These are phyloP conservation scores for Orchestia grillus DNA, from an alignment of 1,140 invertebrate species.

Conservation along the genomic window DNA sequence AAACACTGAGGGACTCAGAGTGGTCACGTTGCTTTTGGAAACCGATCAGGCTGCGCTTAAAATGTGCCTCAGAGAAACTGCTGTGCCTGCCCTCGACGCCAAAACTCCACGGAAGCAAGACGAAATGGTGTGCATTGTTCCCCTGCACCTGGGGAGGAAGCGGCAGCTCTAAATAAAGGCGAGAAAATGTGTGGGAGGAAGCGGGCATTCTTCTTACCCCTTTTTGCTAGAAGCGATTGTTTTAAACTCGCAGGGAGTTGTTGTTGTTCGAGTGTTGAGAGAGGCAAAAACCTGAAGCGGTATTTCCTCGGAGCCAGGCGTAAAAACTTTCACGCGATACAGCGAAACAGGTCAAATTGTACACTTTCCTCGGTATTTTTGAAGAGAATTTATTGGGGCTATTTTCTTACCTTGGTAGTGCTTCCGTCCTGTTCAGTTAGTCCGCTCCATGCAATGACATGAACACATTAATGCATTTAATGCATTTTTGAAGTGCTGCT, in stretches of 20 bases:
- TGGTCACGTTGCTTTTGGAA: not conserved
- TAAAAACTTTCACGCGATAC: not conserved
- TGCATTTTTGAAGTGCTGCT: too few relatives aligned
- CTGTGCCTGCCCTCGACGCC: too few relatives aligned
- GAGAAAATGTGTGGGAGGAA: not conserved
- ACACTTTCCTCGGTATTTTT: not conserved
- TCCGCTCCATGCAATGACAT: too few relatives aligned
- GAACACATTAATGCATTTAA: too few relatives aligned
- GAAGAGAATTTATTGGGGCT: too few relatives aligned
- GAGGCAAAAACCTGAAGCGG: not conserved
- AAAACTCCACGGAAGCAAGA: not conserved
- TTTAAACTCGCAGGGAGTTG: not conserved
- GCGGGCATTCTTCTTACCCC: not conserved
- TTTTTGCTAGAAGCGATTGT: not conserved
- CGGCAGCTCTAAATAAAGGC: not conserved
- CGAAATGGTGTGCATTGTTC: not conserved
- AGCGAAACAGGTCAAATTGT: not conserved
- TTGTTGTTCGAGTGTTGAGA: not conserved
- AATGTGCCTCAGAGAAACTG: not conserved
- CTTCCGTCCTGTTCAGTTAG: too few relatives aligned
- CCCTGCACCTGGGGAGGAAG: not conserved
- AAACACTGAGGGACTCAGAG: too few relatives aligned
- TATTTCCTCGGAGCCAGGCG: not conserved
- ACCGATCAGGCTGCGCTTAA: not conserved
- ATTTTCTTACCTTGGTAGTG: too few relatives aligned